phyloP scores from a whole-genome alignment of 1,140 invertebrate genomes.

The Caenorhabditis tropicalis region DNA sequence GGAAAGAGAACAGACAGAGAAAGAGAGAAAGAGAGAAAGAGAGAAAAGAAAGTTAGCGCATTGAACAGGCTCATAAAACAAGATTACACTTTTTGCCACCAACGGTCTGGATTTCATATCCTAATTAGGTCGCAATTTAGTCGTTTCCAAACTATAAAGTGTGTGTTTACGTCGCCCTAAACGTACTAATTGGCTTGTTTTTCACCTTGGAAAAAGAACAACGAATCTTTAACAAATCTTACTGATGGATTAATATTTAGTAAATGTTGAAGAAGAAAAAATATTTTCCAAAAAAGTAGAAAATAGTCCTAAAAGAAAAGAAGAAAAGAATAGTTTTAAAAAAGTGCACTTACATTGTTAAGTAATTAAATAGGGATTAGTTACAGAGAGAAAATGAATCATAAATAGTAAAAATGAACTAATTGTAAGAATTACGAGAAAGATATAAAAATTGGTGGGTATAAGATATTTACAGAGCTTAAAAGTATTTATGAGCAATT shows the following conservation, averaged over 20 bases:
- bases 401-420: not conserved
- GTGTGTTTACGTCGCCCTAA: not conserved
- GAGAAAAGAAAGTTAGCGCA: not conserved
- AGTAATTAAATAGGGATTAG: too few species aligned
- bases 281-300: not conserved
- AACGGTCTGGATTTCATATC: not conserved
- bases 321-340: too few species aligned
- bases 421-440: too few species aligned
- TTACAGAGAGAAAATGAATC: too few species aligned
- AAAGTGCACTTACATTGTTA: too few species aligned
- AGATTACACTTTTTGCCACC: not conserved
- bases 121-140: not conserved
- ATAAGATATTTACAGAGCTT: not conserved
- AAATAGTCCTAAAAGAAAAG: not conserved
- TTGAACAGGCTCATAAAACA: not conserved
- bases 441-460: too few species aligned
- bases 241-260: not conserved
- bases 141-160: not conserved
- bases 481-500: not conserved
- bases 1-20: too few species aligned
- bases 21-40: too few species aligned
- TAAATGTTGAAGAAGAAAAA: not conserved
- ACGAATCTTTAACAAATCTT: not conserved
- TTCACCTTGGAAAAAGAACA: not conserved
- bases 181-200: constrained; percentile 5